Conservation (phyloP, 2,888 invertebrate genomes). For the Xestia ashworthii region DNA sequence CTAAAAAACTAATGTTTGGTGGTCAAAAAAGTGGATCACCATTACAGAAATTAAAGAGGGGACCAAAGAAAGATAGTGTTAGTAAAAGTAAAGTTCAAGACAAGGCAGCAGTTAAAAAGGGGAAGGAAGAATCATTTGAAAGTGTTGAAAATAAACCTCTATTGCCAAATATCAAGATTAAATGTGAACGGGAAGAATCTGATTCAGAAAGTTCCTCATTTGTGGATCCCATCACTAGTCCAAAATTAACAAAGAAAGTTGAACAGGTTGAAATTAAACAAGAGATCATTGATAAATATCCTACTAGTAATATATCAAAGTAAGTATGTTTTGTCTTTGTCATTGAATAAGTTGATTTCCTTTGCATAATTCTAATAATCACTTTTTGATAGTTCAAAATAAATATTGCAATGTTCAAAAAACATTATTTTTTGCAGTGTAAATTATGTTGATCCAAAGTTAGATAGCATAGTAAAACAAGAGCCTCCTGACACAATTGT, state of each 20-base stretch:
- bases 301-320: constrained; percentile 73
- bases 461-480: constrained; percentile 82
- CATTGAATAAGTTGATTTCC: neutral
- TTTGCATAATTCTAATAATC: neutral
- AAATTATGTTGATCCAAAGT: constrained; percentile 77
- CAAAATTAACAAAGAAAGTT: constrained; percentile 83
- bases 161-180: constrained; percentile 85
- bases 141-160: constrained; percentile 81
- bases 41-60: constrained; percentile 79
- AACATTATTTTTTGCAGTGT: constrained; percentile 66
- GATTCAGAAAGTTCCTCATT: constrained; percentile 89
- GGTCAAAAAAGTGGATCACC: constrained; percentile 80
- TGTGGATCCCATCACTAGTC: constrained; percentile 85
- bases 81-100: constrained; percentile 75
- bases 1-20: constrained; percentile 87
- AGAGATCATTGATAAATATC: constrained; percentile 81
- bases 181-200: constrained; percentile 85
- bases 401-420: neutral
- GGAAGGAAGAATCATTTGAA: constrained; percentile 81
- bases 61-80: constrained; percentile 79
- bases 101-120: constrained; percentile 74
- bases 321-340: constrained; percentile 68
- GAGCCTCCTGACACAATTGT: constrained; percentile 79
- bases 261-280: constrained; percentile 83
- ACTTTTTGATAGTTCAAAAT: neutral